A percentile compares a stretch with the other conserved stretches of the same genome.
Evolutionary conservation across 2,888 invertebrate genomes (phyloP).

Genomic region (Temnothorax ravouxi): DNA sequence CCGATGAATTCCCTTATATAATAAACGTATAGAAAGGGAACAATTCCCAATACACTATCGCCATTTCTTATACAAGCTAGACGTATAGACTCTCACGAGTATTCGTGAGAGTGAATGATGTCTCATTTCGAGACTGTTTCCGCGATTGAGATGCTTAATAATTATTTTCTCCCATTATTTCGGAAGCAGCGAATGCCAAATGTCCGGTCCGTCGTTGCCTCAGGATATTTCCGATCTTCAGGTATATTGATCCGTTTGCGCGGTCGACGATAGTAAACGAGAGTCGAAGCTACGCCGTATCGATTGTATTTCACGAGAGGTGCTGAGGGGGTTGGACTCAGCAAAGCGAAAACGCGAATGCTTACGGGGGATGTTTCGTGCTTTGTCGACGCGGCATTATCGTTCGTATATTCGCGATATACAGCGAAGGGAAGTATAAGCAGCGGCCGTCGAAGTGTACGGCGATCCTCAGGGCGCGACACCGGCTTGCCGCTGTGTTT

Average conservation of each 20-base stretch:
- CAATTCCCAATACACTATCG: constrained; percentile 29
- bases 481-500: constrained; percentile 70
- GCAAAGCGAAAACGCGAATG: background rate
- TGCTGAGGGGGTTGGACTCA: background rate
- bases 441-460: constrained; percentile 7
- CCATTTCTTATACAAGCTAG: background rate
- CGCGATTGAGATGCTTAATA: background rate
- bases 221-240: constrained; percentile 1
- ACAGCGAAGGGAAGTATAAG: background rate
- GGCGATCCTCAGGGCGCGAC: constrained; percentile 27
- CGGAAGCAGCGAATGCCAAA: background rate
- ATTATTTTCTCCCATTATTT: background rate
- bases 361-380: constrained; percentile 31
- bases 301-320: constrained; percentile 2
- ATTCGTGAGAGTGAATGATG: background rate
- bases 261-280: background rate
- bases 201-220: background rate
- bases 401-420: constrained; percentile 14
- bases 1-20: constrained; percentile 3
- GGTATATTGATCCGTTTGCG: background rate
- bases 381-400: constrained; percentile 42
- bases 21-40: background rate
- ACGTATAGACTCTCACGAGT: background rate
- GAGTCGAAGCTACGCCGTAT: background rate
- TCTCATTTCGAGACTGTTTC: background rate